Conservation (phyloP, 2,888 invertebrate genomes). For the Drosophila mimetica region DNA sequence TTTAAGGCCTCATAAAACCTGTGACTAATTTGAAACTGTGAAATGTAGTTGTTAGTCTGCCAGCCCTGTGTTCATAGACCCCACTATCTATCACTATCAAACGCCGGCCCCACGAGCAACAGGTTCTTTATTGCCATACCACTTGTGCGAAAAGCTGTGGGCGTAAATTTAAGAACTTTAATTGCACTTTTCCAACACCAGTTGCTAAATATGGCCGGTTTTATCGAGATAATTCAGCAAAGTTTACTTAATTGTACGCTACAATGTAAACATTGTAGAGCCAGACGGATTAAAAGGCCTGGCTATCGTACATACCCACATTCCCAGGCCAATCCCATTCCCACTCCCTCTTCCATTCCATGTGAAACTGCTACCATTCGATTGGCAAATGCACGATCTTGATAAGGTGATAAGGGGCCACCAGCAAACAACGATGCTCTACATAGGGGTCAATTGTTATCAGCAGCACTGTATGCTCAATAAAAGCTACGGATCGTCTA, state of each 20-base stretch:
- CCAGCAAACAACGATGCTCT: conserved; percentile 31
- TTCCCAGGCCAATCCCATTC: not conserved
- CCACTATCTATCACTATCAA: conserved; percentile 25
- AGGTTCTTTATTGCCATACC: conserved; percentile 14
- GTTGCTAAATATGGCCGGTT: not conserved
- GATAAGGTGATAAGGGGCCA: conserved; percentile 33
- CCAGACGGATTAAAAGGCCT: conserved; percentile 3
- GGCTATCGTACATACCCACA: not conserved
- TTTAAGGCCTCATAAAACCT: not conserved
- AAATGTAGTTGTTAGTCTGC: not conserved
- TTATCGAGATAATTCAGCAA: conserved; percentile 5
- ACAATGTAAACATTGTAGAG: conserved; percentile 26
- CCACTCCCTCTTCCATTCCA: too few relatives aligned
- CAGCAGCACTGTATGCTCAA: conserved; percentile 34
- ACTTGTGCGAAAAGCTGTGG: not conserved
- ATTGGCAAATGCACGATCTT: conserved; percentile 13
- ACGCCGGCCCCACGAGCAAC: conserved; percentile 1
- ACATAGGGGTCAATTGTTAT: conserved; percentile 63
- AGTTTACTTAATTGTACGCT: not conserved
- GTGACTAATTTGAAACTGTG: not conserved
- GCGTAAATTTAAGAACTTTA: conserved; percentile 13
- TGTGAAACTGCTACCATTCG: conserved; percentile 8
- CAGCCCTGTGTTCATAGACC: conserved; percentile 2
- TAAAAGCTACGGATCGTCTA: not conserved
- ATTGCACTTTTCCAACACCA: conserved; percentile 16